Evolutionary conservation across 2,113 vertebrate genomes (phyloP), one percentile per base, ranked within the genome.

Genomic region (Zosterops pallidus): DNA sequence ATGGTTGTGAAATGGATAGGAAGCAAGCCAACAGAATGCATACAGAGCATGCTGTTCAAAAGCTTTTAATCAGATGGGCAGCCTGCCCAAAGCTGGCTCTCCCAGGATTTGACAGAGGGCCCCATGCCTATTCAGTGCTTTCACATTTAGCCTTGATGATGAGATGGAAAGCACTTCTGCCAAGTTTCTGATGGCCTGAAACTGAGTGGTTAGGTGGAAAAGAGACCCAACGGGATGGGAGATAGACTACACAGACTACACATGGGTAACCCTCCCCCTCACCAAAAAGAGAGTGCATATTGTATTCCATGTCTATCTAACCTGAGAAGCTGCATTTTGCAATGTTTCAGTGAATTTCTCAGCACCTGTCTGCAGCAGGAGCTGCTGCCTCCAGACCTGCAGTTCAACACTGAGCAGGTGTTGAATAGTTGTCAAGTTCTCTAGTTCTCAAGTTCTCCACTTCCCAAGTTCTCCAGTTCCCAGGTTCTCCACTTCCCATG

Each of bases 181-280:
- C 19, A 81, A 17, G 19, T 67, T 86, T 57, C 39, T 37, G 31
- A 25, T 70, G 8, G 24, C 11, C 7, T n/a, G 24, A 55, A 56
- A 46, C 29, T 31, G 25, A 1, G 3, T 50, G 19, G 13, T 11
- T 41, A 28, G 3, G 3, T 17, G 12, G 22, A 14, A 22, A 62
- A 5, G 4, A 10, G 7, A 3, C 17, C 9, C 29, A 56, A 29
- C 0, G 1, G 29, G 6, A 41, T 25, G 13, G 10, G 5, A 55
- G 20, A 41, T 6, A 24, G 9, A 70, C 55, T 17, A n/a, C 21
- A 46, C 11, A 26, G 9, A 39, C 39, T 39, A 39, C 39, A 39
- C 13, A 2, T 46, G 33, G 12, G 26, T 63, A 44, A 26, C 14
- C 26, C 22, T 53, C 22, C 11, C 16, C 9, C 11, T 29, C 10